Evolutionary conservation across 2,888 invertebrate genomes (phyloP).

Genomic region (Andrena chrysosceles): DNA sequence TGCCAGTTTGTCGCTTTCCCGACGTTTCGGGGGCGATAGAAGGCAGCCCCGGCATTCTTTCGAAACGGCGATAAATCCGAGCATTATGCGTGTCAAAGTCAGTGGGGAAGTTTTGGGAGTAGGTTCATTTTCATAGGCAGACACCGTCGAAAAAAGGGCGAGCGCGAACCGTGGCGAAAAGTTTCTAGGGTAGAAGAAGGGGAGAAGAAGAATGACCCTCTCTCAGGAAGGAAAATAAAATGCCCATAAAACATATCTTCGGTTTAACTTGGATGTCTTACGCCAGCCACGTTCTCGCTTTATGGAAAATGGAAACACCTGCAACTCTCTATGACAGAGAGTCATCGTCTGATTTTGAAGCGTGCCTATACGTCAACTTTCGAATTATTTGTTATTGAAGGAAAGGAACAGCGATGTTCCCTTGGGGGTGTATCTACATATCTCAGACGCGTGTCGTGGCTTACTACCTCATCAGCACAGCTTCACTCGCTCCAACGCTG

Average conservation of each 20-base stretch:
- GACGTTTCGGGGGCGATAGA: background rate
- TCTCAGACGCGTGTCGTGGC: too few species aligned
- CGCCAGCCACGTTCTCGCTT: background rate
- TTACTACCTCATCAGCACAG: too few species aligned
- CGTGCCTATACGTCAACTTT: too few species aligned
- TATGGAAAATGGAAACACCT: background rate
- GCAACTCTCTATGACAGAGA: background rate
- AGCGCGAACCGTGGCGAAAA: conserved; percentile 7
- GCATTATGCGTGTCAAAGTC: conserved; percentile 39
- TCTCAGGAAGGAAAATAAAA: conserved; percentile 25
- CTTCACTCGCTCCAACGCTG: too few species aligned
- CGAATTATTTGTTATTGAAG: too few species aligned
- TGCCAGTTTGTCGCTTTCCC: too few species aligned
- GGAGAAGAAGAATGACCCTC: conserved; percentile 16
- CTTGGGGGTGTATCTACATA: background rate
- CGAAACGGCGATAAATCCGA: conserved; percentile 47
- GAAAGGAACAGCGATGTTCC: background rate
- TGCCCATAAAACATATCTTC: conserved; percentile 16
- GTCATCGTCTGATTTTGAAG: background rate
- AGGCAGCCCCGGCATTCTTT: background rate
- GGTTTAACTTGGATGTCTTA: conserved; percentile 8
- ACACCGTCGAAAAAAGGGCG: conserved; percentile 10
- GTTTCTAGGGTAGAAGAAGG: background rate
- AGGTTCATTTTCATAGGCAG: conserved; percentile 56
- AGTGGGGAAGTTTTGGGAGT: conserved; percentile 39